phyloP scores from a whole-genome alignment of 2,888 invertebrate species.

The Coelopa pilipes region DNA sequence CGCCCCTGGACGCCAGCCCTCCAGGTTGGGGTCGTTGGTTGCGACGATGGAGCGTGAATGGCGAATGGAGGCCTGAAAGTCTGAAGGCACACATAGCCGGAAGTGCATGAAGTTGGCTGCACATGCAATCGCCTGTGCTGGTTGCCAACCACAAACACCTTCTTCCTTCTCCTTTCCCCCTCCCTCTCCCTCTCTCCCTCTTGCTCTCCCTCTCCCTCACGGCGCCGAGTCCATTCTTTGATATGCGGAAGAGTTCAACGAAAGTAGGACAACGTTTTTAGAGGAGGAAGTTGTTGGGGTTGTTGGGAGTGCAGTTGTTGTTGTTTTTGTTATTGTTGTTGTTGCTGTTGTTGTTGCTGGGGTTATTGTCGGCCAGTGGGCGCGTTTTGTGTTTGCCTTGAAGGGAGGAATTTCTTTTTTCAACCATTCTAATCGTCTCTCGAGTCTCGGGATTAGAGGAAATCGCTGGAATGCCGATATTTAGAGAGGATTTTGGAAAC shows the following conservation, averaged over 20 bases:
- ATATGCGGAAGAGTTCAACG: slow-evolving; percentile 27
- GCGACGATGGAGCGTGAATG: neutral
- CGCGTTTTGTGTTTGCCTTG: neutral
- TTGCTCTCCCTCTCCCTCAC: too few relatives aligned
- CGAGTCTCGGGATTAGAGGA: too few relatives aligned
- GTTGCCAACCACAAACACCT: neutral
- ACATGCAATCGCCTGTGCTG: neutral
- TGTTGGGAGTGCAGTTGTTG: neutral
- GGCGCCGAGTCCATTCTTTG: neutral
- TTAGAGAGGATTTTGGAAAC: too few relatives aligned
- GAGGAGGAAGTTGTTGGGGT: slow-evolving; percentile 18
- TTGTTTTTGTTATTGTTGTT: neutral
- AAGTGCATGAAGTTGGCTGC: slow-evolving; percentile 29
- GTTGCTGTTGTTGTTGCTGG: neutral
- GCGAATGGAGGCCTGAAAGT: neutral
- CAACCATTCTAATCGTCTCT: too few relatives aligned
- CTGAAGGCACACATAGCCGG: slow-evolving; percentile 5
- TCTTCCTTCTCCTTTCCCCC: neutral
- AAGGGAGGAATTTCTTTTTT: neutral
- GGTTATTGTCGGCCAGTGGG: neutral
- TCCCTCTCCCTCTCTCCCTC: too few relatives aligned
- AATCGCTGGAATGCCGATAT: too few relatives aligned
- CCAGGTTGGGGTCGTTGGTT: neutral
- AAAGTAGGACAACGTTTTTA: slow-evolving; percentile 32
- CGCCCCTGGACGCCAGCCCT: neutral